Evolutionary conservation across 2,888 invertebrate genomes (phyloP), one percentile per base, ranked within the genome.

Genomic region (Proisotoma minuta): DNA sequence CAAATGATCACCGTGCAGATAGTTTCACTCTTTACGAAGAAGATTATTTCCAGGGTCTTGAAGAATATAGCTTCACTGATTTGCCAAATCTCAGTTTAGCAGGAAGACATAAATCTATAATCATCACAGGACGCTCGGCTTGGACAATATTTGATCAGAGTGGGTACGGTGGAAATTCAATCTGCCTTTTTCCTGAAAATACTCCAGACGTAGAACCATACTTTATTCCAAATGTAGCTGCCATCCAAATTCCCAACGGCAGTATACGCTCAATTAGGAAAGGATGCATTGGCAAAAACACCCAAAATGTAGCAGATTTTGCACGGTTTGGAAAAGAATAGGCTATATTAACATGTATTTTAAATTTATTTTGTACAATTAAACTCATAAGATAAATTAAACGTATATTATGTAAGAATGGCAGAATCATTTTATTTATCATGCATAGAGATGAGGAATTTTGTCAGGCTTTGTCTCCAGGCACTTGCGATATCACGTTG

Each of bases 31-130:
- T 73, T 1, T 73, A 69, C 52, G 24, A 60, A 27, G 50, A 48
- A 15, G 60, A 65, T 15, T 71, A 60, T 57, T 73, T 73, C 59
- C 72, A 73, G 52, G 70, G 65, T 3, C 24, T 26, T 22, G 72
- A 71, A 40, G 72, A 73, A 48, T 68, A 67, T 22, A 53, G 60
- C 10, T 26, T 28, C 20, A 10, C 8, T 5, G 54, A 66, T 15
- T 40, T 58, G n/a, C 53, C 62, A 15, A 58, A 61, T 28, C 26
- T 68, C 0, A 29, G 29, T 22, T 51, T 62, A 5, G 39, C 20
- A 12, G 60, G 51, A 1, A 53, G 51, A 15, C 68, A 65, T 26
- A 12, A 49, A 27, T 65, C 65, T 10, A 58, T 52, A 15, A 60
- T 68, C 18, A 61, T 68, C 20, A 68, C 71, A 3, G 71, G 71